phyloP scores from a whole-genome alignment of 2,888 invertebrate species.

The Linyphia triangularis region DNA sequence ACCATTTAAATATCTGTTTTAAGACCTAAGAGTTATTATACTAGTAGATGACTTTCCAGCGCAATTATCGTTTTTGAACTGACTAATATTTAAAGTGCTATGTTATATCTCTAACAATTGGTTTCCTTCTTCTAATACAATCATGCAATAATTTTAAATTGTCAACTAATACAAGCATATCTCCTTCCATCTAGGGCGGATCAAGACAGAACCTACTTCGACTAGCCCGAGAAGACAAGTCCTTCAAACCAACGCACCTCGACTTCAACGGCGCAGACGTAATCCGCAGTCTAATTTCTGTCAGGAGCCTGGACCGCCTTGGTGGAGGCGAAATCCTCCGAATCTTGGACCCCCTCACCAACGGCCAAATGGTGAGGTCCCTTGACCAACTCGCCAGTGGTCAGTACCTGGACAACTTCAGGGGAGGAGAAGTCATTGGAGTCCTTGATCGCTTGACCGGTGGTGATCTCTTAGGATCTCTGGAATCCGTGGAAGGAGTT shows the following conservation, averaged over 20 bases:
- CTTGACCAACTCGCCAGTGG: conserved; percentile 80
- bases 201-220: conserved; percentile 44
- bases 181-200: conserved; percentile 33
- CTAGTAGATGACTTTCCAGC: no score
- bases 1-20: no score
- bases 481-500: conserved; percentile 80
- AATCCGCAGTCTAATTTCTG: conserved; percentile 70
- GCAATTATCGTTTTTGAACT: neutral
- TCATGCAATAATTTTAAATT: neutral
- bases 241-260: conserved; percentile 6
- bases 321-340: conserved; percentile 77
- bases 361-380: conserved; percentile 77
- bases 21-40: no score
- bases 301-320: conserved; percentile 55
- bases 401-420: conserved; percentile 55
- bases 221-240: conserved; percentile 62
- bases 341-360: conserved; percentile 75
- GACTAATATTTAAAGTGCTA: neutral
- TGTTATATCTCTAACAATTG: neutral
- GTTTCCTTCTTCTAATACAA: neutral
- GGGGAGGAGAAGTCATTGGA: conserved; percentile 68
- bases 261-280: conserved; percentile 68
- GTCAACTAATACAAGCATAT: neutral
- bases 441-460: conserved; percentile 80
- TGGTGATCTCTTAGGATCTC: conserved; percentile 72